Conservation (phyloP, 2,797 vertebrate species). For the Neopelma chrysocephalum region DNA sequence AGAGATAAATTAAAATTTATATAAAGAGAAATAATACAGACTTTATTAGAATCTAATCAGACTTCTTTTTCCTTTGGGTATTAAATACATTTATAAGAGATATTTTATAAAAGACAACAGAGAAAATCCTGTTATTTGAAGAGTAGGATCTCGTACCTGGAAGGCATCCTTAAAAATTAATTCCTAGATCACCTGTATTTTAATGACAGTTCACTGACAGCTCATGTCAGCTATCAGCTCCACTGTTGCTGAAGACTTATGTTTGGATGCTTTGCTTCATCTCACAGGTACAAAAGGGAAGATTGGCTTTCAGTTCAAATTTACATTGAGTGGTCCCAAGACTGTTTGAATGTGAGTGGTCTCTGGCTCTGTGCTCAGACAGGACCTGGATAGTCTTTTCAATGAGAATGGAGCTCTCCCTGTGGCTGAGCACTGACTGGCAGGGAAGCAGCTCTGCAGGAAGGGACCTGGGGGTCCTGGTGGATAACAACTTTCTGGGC, state of each 20-base stretch:
- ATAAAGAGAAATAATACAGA: background rate
- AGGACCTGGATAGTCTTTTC: background rate
- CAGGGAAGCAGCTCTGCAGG: background rate
- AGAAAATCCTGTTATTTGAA: background rate
- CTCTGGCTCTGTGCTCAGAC: background rate
- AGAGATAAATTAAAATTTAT: background rate
- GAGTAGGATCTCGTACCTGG: background rate
- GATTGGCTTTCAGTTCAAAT: background rate
- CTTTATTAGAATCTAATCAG: background rate
- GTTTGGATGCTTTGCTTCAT: background rate
- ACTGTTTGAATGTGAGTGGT: background rate
- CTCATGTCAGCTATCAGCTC: background rate
- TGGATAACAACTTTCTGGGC: background rate
- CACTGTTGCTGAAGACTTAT: background rate
- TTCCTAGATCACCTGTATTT: background rate
- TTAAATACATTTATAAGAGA: background rate
- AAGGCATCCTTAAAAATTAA: background rate
- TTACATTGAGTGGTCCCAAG: background rate
- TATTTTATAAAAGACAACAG: background rate
- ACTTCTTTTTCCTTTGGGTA: background rate
- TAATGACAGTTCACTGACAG: background rate
- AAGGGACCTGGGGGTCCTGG: background rate
- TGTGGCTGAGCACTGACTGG: background rate
- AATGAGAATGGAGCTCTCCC: background rate
- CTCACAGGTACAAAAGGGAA: background rate